Evolutionary conservation across 2,888 invertebrate species (phyloP).

Genomic region (Iphiclides podalirius): DNA sequence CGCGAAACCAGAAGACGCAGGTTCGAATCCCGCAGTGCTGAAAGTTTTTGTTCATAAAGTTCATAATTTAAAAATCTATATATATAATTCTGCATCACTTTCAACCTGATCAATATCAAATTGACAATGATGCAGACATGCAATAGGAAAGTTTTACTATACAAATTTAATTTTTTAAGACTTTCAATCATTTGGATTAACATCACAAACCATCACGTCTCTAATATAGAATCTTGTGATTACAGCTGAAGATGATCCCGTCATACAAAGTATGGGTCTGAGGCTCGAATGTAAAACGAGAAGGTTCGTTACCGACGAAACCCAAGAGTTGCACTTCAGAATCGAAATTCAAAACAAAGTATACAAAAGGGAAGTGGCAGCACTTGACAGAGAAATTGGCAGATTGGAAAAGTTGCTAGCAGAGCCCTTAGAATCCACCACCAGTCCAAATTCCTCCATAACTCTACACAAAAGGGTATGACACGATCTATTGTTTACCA

Average conservation of each 20-base stretch:
- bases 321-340: slow-evolving; percentile 89
- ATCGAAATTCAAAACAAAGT: slow-evolving; percentile 95
- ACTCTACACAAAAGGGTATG: slow-evolving; percentile 55
- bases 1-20: no score
- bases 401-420: slow-evolving; percentile 85
- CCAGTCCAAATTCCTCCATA: slow-evolving; percentile 76
- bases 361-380: slow-evolving; percentile 89
- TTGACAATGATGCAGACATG: no score
- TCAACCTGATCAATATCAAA: no score
- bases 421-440: slow-evolving; percentile 80
- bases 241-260: slow-evolving; percentile 86
- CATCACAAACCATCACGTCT: no score
- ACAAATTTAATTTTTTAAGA: no score
- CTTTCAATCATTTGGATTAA: no score
- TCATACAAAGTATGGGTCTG: slow-evolving; percentile 93
- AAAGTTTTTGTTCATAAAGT: no score
- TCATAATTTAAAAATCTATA: no score
- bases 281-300: slow-evolving; percentile 94
- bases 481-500: neutral
- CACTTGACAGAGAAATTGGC: slow-evolving; percentile 88
- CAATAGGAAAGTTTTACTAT: no score
- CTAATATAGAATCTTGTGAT: no score
- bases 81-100: no score
- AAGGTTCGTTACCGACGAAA: slow-evolving; percentile 90
- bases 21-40: no score